Conservation (phyloP, 2,113 vertebrate genomes). For the Furnarius figulus region DNA sequence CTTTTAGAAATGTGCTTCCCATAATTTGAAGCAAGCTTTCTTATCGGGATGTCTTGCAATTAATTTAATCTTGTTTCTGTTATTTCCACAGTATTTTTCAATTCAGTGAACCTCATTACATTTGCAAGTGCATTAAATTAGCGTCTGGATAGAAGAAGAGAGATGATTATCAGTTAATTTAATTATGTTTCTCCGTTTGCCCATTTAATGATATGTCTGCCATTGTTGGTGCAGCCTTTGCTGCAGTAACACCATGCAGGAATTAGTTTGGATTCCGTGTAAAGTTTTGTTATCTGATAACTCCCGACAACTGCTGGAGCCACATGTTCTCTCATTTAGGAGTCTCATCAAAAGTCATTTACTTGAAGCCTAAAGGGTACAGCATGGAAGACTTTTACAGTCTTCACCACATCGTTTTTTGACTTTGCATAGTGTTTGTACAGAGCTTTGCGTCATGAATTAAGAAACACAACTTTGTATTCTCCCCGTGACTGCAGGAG, state of each 20-base stretch:
- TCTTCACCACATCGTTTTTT: not conserved
- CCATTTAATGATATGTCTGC: slow-evolving; percentile 74
- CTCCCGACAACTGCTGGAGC: slow-evolving; percentile 38
- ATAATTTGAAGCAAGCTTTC: slow-evolving; percentile 61
- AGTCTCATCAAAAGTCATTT: slow-evolving; percentile 68
- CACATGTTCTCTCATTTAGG: slow-evolving; percentile 29
- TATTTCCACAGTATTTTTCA: slow-evolving; percentile 79
- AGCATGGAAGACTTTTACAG: not conserved
- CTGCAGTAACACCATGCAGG: slow-evolving; percentile 48
- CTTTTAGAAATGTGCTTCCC: slow-evolving; percentile 47
- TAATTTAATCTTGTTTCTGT: slow-evolving; percentile 85
- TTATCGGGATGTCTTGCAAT: slow-evolving; percentile 81
- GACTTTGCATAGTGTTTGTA: not conserved
- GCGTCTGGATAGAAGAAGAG: slow-evolving; percentile 74
- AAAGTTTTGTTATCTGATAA: slow-evolving; percentile 72
- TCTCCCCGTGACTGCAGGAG: not conserved
- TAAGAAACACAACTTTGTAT: not conserved
- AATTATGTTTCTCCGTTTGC: slow-evolving; percentile 80
- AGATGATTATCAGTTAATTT: slow-evolving; percentile 85
- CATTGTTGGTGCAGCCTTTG: slow-evolving; percentile 69
- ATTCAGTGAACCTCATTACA: slow-evolving; percentile 78
- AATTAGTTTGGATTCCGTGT: slow-evolving; percentile 66
- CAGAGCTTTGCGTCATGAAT: not conserved
- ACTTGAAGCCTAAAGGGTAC: slow-evolving; percentile 35
- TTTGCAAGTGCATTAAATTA: slow-evolving; percentile 79